Evolutionary conservation across 2,888 invertebrate genomes (phyloP).

Genomic region (Lithodes maja): DNA sequence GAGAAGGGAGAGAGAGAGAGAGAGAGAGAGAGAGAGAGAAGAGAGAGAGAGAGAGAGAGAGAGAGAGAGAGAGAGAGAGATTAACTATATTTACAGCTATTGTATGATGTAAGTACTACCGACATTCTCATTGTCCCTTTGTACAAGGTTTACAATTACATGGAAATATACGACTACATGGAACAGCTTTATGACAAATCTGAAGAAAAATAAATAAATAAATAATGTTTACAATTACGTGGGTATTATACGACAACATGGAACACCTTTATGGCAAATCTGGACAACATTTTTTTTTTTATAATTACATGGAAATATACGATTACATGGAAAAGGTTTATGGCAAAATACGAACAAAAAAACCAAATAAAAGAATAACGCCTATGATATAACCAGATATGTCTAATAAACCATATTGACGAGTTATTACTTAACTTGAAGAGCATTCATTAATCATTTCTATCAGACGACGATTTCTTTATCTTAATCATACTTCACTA

Average conservation of each 20-base stretch:
- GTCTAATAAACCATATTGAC: too few relatives aligned
- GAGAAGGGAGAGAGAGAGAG: constrained; percentile 14
- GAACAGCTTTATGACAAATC: neutral
- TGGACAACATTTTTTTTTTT: neutral
- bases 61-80: neutral
- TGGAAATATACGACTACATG: neutral
- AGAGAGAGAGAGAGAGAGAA: neutral
- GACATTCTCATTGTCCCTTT: neutral
- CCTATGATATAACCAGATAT: neutral
- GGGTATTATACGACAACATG: neutral
- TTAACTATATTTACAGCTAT: neutral
- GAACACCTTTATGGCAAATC: neutral
- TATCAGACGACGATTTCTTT: too few relatives aligned
- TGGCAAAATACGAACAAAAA: neutral
- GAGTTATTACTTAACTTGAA: too few relatives aligned
- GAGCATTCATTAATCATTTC: too few relatives aligned
- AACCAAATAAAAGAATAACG: neutral
- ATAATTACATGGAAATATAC: neutral
- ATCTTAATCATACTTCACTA: too few relatives aligned
- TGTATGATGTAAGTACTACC: neutral
- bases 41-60: neutral
- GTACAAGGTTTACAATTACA: neutral
- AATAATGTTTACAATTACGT: neutral
- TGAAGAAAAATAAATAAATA: neutral
- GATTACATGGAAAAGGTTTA: neutral